These are phyloP conservation scores for Hydraecia micacea DNA, from an alignment of 2,888 invertebrate species.

Conservation along the genomic window DNA sequence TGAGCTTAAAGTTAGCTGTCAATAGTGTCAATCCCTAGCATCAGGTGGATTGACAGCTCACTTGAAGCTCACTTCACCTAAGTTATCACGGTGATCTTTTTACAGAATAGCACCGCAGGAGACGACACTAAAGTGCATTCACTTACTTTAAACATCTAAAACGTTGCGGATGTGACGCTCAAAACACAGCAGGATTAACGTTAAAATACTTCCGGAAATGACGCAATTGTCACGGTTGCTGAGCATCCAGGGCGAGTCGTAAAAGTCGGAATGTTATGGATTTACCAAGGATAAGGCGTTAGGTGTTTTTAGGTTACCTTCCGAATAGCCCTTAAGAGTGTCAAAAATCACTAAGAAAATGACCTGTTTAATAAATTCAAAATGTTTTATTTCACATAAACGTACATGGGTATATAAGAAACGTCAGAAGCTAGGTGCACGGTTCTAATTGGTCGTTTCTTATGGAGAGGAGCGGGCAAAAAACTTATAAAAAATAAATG, in stretches of 20 bases:
- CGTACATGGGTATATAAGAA: not conserved
- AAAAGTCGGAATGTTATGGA: not conserved
- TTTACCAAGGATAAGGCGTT: not conserved
- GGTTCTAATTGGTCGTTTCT: not conserved
- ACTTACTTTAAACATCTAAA: slow-evolving; percentile 30
- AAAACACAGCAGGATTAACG: slow-evolving; percentile 8
- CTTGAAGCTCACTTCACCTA: no score
- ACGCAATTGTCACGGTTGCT: slow-evolving; percentile 1
- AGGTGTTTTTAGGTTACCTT: not conserved
- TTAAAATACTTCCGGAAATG: slow-evolving; percentile 4
- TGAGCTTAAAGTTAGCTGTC: no score
- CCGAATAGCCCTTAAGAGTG: not conserved
- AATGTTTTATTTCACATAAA: no score
- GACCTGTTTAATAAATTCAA: not conserved
- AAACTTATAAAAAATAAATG: not conserved
- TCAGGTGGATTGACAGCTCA: no score
- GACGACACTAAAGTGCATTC: slow-evolving; percentile 37
- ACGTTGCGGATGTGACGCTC: slow-evolving; percentile 12
- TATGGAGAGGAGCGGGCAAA: not conserved
- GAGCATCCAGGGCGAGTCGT: slow-evolving; percentile 9
- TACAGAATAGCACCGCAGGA: no score
- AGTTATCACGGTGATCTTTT: no score
- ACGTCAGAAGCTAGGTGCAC: not conserved
- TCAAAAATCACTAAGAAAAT: not conserved
- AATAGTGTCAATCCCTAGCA: no score